Evolutionary conservation across 2,888 invertebrate genomes (phyloP).

Genomic region (Allolobophora icterica): DNA sequence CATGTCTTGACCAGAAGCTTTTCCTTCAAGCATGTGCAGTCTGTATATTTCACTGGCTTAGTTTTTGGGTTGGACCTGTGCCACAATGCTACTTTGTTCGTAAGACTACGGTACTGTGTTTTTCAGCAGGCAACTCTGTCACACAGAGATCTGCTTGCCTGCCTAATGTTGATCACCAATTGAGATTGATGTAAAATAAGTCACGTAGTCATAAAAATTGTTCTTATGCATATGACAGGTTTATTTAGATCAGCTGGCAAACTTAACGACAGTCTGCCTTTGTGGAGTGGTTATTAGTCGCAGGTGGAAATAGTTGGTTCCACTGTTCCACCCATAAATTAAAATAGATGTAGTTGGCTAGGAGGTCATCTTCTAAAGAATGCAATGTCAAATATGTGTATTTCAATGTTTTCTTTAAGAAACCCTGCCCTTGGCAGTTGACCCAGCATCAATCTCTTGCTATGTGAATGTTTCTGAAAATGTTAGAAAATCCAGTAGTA

Average conservation of each 20-base stretch:
- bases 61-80: background rate
- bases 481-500: background rate
- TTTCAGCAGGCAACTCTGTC: no score
- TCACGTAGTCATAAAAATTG: background rate
- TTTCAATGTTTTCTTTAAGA: no score
- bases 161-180: background rate
- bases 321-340: no score
- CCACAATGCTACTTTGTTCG: no score
- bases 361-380: background rate
- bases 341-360: background rate
- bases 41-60: background rate
- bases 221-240: background rate
- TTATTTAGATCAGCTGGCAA: background rate
- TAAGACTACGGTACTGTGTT: no score
- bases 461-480: background rate
- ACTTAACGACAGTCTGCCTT: background rate
- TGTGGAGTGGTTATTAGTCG: background rate
- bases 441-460: no score
- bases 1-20: no score
- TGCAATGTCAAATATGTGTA: background rate
- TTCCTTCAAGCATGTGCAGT: background rate
- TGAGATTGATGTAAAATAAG: background rate
- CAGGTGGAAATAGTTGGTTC: background rate
- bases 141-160: no score
- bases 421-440: background rate